Base-by-base conservation (phyloP, 2,888 invertebrate species). In the Coelinius sp. region DNA sequence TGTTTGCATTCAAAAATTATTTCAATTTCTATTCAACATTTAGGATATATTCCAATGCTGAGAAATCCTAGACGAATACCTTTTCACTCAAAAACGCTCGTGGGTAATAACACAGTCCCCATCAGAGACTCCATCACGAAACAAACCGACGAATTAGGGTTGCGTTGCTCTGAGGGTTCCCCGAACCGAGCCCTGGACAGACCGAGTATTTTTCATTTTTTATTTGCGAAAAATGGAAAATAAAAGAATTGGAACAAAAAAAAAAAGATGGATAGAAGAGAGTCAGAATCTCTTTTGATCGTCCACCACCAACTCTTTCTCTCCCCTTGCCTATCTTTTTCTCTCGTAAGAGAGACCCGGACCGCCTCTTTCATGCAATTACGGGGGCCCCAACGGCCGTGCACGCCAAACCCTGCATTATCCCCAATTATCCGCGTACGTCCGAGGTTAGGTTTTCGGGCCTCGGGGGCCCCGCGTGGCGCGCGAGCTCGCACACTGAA, bases 391-490 rank as follows among this genome's bases (percentile, higher is more conserved):
- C 77, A 73, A 73, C 76, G 78, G 76, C 75, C 75, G 65, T 75
- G 79, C 80, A 75, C 75, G 76, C 75, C 79, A 86, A 86, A 86
- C 86, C 86, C 84, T 79, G 77, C 80, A 86, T 86, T 86, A 86
- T 86, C 83, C 84, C 85, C 86, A 86, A 86, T 86, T 86, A 86
- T 86, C 86, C 86, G 83, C 79, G 83, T 82, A 82, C 82, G 81
- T 85, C 83, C 74, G 82, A 82, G 80, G 81, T 84, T 84, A 82
- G 84, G 80, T 83, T 84, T 86, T 85, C 80, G 80, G 83, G 82
- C 77, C 77, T 73, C 65, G 41, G 70, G 77, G 62, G 74, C 68
- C 72, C 73, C 64, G 73, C 75, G 72, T 71, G 71, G 71, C 71
- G 53, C 68, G 71, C 71, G 63, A 63, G 41, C 63, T 41, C 63